These are phyloP conservation scores for Drosophila busckii DNA, from an alignment of 1,140 invertebrate species.

Conservation along the genomic window DNA sequence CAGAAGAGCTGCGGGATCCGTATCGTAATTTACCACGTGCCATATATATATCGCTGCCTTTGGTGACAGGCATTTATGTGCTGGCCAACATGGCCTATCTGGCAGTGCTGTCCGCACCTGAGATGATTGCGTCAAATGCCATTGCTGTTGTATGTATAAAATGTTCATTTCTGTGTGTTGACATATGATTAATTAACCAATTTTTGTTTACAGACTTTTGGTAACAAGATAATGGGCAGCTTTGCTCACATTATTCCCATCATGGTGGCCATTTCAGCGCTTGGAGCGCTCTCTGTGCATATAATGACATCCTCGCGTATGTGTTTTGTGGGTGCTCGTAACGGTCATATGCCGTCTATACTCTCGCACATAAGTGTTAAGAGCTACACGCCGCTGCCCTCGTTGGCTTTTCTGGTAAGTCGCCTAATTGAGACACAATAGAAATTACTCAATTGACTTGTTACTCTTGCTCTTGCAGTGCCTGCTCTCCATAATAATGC, in stretches of 20 bases:
- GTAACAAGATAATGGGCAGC: constrained; percentile 85
- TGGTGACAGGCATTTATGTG: constrained; percentile 95
- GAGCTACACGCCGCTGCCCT: constrained; percentile 90
- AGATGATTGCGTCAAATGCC: constrained; percentile 91
- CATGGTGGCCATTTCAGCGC: constrained; percentile 91
- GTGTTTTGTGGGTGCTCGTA: constrained; percentile 94
- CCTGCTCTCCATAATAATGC: constrained; percentile 90
- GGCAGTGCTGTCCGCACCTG: constrained; percentile 90
- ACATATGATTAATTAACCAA: constrained; percentile 1
- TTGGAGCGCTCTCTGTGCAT: constrained; percentile 92
- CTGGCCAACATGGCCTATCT: constrained; percentile 96
- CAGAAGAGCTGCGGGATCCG: constrained; percentile 96
- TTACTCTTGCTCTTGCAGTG: constrained; percentile 82
- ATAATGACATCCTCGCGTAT: constrained; percentile 94
- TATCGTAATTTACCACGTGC: constrained; percentile 96
- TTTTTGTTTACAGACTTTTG: constrained; percentile 85
- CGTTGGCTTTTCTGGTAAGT: constrained; percentile 90
- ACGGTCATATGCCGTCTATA: constrained; percentile 92
- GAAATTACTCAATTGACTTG: constrained; percentile 47
- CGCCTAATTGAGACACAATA: constrained; percentile 43
- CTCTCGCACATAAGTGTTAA: constrained; percentile 91
- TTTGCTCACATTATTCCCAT: constrained; percentile 90
- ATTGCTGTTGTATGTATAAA: constrained; percentile 93
- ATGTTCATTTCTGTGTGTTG: not conserved
- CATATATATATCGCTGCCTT: constrained; percentile 94